Conservation (phyloP, 2,113 vertebrate species). For the Nibea coibor region DNA sequence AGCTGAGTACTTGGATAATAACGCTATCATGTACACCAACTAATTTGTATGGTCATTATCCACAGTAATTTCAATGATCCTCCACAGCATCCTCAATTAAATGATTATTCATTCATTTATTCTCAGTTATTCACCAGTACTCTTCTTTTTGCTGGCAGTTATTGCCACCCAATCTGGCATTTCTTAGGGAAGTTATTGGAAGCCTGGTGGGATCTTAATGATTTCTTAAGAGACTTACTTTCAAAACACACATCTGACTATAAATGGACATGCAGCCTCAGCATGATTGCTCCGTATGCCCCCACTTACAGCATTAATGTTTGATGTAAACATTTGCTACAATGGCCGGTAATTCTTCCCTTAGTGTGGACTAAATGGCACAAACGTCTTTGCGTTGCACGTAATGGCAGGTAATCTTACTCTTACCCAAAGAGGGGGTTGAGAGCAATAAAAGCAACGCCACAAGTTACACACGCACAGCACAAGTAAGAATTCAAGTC, state of each 20-base stretch:
- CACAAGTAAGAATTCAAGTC: constrained; percentile 18
- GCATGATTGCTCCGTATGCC: neutral
- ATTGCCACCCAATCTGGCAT: constrained; percentile 17
- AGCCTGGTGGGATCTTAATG: neutral
- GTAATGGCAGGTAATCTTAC: constrained; percentile 9
- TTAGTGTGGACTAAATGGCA: constrained; percentile 24
- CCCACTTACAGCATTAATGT: constrained; percentile 46
- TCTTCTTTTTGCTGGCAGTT: constrained; percentile 18
- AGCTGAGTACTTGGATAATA: constrained; percentile 6
- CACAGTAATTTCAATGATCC: constrained; percentile 47
- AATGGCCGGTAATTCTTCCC: constrained; percentile 19
- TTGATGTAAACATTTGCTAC: constrained; percentile 37
- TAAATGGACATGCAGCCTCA: constrained; percentile 20
- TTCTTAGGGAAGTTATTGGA: constrained; percentile 1
- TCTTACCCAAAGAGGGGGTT: neutral
- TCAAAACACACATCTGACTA: constrained; percentile 26
- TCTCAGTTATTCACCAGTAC: constrained; percentile 40
- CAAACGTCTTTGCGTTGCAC: constrained; percentile 13
- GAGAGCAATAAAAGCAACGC: constrained; percentile 37
- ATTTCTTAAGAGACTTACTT: constrained; percentile 21
- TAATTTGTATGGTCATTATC: constrained; percentile 55
- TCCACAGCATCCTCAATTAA: constrained; percentile 37
- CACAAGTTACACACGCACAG: neutral
- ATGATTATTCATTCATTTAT: constrained; percentile 51
- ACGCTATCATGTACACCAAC: constrained; percentile 3